Base-by-base conservation (phyloP, 2,113 vertebrate species). In the Chionis minor region DNA sequence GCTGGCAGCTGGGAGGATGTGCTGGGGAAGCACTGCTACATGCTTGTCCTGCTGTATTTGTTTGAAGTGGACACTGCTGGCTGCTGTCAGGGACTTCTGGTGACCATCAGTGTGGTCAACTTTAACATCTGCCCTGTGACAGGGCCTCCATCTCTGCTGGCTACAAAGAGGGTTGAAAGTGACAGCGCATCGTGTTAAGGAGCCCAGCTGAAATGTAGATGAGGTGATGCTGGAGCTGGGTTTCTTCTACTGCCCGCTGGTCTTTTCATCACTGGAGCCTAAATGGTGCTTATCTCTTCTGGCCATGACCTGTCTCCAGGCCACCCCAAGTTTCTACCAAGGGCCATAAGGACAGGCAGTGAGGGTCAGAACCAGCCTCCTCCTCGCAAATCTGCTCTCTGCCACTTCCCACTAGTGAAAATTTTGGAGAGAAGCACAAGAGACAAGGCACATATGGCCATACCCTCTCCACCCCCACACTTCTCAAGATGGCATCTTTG, bases 401-500 rank as follows among this genome's bases (percentile, higher is more conserved):
- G 38, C 28, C 55, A 19, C 17, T 86, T 94, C 22, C 19, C 22
- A 67, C 42, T 23, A 71, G 20, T 2, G 2, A 92, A 88, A 74
- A 40, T 56, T 81, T 42, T 24, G 10, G 61, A 72, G 14, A 74
- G 33, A 92, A 92, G 28, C 19, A 27, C 28, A 72, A 56, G 47
- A 65, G 70, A 61, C 61, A 81, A 73, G 40, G 52, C 2, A 0
- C 54, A 75, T 91, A 92, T 87, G 77, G 56, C 65, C 23, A 38
- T 27, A 59, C 15, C 32, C 17, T 83, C 58, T 78, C 23, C 1
- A 2, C 20, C 73, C 45, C 75, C 51, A 65, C 54, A 69, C 8
- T 16, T 88, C 75, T 92, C 73, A 86, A 52, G 81, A 79, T 91
- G 58, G 30, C 87, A 67, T 91, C 58, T 90, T 81, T 91, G 78